These are phyloP conservation scores for Phallusia fumigata DNA, from an alignment of 23 tunicate species.

Conservation along the genomic window DNA sequence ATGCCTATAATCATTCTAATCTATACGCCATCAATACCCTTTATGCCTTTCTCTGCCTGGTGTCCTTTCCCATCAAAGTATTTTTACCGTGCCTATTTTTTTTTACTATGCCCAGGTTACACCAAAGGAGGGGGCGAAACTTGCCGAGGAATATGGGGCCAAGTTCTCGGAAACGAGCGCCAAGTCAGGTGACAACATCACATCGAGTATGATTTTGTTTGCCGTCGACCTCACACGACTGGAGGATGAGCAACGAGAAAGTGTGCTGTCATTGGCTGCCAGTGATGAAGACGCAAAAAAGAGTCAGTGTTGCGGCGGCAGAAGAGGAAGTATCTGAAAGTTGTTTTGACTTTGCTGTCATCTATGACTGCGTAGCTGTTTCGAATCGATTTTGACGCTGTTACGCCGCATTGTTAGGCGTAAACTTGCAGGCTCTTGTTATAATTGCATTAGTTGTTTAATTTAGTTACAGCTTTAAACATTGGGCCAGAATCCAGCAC, in stretches of 20 bases:
- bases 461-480: too few relatives aligned
- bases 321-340: background rate
- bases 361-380: too few relatives aligned
- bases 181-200: conserved; percentile 23
- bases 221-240: conserved; percentile 28
- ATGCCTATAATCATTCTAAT: too few relatives aligned
- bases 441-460: too few relatives aligned
- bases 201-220: conserved; percentile 19
- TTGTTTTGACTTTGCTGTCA: too few relatives aligned
- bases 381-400: too few relatives aligned
- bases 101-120: conserved; percentile 20
- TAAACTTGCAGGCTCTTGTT: too few relatives aligned
- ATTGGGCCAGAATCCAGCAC: too few relatives aligned
- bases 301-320: conserved; percentile 11
- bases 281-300: conserved; percentile 22
- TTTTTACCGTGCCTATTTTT: background rate
- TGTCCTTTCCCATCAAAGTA: too few relatives aligned
- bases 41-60: too few relatives aligned
- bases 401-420: too few relatives aligned
- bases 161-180: conserved; percentile 39
- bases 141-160: conserved; percentile 48
- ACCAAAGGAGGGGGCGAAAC: conserved; percentile 32
- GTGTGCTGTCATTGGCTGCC: conserved; percentile 32
- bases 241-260: conserved; percentile 38
- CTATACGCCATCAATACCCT: too few relatives aligned